Base-by-base conservation (phyloP, 2,797 vertebrate genomes). In the Stomatorhinus walkeri region DNA sequence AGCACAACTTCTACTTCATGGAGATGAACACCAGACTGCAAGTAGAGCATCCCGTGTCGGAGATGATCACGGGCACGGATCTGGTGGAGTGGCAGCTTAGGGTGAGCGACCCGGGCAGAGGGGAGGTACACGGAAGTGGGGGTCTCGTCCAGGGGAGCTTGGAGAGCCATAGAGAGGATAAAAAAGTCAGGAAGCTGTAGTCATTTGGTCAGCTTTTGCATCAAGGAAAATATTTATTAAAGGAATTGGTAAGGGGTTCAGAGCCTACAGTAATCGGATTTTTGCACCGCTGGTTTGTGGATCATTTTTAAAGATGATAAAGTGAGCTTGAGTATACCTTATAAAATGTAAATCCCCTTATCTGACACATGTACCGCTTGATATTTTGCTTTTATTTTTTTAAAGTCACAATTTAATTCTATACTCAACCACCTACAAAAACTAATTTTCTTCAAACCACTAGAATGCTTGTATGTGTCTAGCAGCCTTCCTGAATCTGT, bases 21-120 rank as follows among this genome's bases (percentile, higher is more conserved):
- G 98, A 99, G 92, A 99, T 99, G 98, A 99, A 99, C 92, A 99
- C 98, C 5, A 96, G 98, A 87, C 96, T 99, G 89, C 98, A 99
- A 91, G 98, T 99, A 90, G 98, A 99, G 88, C 98, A 99, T 89
- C 98, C 98, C 0, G 97, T 99, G 56, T 97, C 98, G 0, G 98
- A 99, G 94, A 99, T 99, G 98, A 95, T 99, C 95, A 99, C 98
- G 4, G 98, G 97, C 16, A 98, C 97, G 0, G 98, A 99, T 93
- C 93, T 99, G 95, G 98, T 99, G 93, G 98, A 99, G 91, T 99
- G 98, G 98, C 98, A 99, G 92, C 96, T 99, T 52, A 94, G 97
- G 95, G 98, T 99, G 89, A 92, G 90, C n/a, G 3, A 40, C 4
- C 9, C 0, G 51, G 52, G 52, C 85, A 12, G 51, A n/a, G 49